Base-by-base conservation (phyloP, 2,888 invertebrate species). In the Cryptosula pallasiana region DNA sequence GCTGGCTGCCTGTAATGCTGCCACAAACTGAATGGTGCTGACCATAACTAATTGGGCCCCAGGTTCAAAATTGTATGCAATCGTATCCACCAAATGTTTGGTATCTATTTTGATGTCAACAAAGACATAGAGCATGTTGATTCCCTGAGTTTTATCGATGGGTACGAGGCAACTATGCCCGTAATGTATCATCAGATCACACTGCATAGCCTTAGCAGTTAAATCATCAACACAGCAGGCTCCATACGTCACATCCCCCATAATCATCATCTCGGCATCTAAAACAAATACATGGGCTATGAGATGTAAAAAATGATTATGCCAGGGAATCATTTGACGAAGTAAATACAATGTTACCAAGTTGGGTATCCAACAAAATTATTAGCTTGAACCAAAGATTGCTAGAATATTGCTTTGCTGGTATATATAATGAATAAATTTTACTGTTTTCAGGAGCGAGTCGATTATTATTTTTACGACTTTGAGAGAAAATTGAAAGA, bases 161-260 rank as follows among this genome's bases (percentile, higher is more conserved):
- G 70, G 70, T 23, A 70, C 70, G 5, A 88, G 89, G 86, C 99
- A 99, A 76, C 96, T 97, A 85, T 99, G 99, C 0, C 97, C 99
- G 83, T 99, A 99, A 86, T 99, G 99, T 35, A 99, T 90, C 76
- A 97, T 86, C 29, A 98, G 87, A 79, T 97, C 94, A 9, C 93
- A 93, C 16, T 91, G 92, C 36, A 99, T 87, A 0, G 95, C 93
- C 78, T 90, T 89, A 0, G 98, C 97, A 0, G 95, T 95, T 82
- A 90, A 92, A 87, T 99, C 99, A 83, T 99, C 99, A 16, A 99
- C 91, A 84, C 99, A 99, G 83, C 99, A 99, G 0, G 99, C 99
- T 54, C 99, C 99, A 82, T 99, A 99, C 0, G 99, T 98, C 23
- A 99, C 97, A 86, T 99, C 99, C 5, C 95, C 98, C 94, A 99